Evolutionary conservation across 2,797 vertebrate species (phyloP), one percentile per base, ranked within the genome.

Genomic region (Amblyopsis hoosieri): DNA sequence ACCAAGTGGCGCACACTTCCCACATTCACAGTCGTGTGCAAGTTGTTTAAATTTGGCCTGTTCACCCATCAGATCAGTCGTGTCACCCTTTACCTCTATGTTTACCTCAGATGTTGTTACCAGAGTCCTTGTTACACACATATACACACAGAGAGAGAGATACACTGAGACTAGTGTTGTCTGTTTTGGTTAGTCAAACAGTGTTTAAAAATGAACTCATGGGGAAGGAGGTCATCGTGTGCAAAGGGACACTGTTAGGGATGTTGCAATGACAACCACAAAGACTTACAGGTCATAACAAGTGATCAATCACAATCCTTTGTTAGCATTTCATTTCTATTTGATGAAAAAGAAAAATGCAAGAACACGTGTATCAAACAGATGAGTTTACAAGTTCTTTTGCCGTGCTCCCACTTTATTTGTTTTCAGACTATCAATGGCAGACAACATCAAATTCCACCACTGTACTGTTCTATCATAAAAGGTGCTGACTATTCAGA

Each of bases 41-140:
- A 57, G 83, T 82, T 76, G 86, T 87, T 84, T 79, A 66, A 84
- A 70, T 69, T 84, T 71, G 68, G 69, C 79, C 80, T 81, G 84
- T 85, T 84, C 79, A 74, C 86, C 80, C 57, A 77, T 88, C 78
- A 85, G 84, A 87, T 75, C 81, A 89, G 82, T 84, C 71, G 14
- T 63, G 74, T 90, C 89, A 89, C 90, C 81, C 81, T 85, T 92
- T 91, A 92, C 90, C 91, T 91, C 91, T 86, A 78, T 81, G 84
- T 89, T 91, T 89, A 90, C 89, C 89, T 89, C 85, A 87, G 79
- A 89, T 88, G 85, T 87, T 84, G 77, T 80, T 89, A 37, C 33
- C 33, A 72, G 78, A 78, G 77, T 80, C 79, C 74, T 58, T 65
- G 51, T 71, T 54, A 57, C 46, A 17, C 48, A 9, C 23, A 12